Percentiles rank a stretch among this genome's conserved stretches.
These are phyloP conservation scores for Drosophila erecta DNA, from an alignment of 1,140 invertebrate species.

Conservation along the genomic window DNA sequence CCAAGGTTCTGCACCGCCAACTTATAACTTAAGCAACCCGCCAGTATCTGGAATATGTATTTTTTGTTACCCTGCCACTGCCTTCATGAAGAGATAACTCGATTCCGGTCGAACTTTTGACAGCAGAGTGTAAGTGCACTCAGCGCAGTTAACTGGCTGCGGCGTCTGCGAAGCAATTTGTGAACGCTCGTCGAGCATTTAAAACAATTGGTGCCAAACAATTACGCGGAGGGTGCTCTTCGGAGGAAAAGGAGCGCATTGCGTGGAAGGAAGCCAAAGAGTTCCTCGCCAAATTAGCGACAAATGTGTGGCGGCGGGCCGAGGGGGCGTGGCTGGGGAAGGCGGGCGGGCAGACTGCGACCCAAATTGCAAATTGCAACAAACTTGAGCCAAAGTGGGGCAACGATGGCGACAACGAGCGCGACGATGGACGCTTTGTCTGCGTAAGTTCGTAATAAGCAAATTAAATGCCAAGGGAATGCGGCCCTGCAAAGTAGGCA, in stretches of 20 bases:
- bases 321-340: slow-evolving; percentile 1
- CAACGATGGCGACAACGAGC: slow-evolving; percentile 59
- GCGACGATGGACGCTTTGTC: slow-evolving; percentile 55
- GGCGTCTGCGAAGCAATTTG: slow-evolving; percentile 66
- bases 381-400: slow-evolving; percentile 64
- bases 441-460: slow-evolving; percentile 74
- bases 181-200: slow-evolving; percentile 70
- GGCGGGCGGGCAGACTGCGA: slow-evolving; percentile 36
- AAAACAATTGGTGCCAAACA: slow-evolving; percentile 80
- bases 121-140: slow-evolving; percentile 49
- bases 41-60: too few species aligned
- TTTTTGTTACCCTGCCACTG: too few species aligned
- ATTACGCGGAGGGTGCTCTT: slow-evolving; percentile 49
- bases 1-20: too few species aligned
- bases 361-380: slow-evolving; percentile 78
- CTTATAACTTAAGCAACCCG: too few species aligned
- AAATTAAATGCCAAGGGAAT: slow-evolving; percentile 59
- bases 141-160: slow-evolving; percentile 41
- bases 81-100: slow-evolving; percentile 14
- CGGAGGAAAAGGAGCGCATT: neutral
- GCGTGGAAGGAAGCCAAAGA: slow-evolving; percentile 40
- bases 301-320: slow-evolving; percentile 50
- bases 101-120: slow-evolving; percentile 18
- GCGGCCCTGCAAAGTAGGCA: slow-evolving; percentile 56
- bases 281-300: slow-evolving; percentile 71